phyloP scores from a whole-genome alignment of 2,113 vertebrate genomes.

The Pungitius pungitius region DNA sequence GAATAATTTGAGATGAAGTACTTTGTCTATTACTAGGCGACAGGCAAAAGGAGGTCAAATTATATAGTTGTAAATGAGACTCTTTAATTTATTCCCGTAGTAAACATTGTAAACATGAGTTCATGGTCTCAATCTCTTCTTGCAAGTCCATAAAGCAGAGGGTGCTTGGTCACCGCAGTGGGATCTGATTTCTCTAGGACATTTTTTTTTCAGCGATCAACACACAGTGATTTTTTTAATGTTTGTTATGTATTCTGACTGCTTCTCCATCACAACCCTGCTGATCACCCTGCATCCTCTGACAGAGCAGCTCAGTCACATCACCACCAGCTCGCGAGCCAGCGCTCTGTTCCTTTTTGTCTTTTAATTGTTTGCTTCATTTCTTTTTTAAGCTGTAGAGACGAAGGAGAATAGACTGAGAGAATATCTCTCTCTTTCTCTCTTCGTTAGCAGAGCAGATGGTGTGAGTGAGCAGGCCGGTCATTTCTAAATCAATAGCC shows the following conservation, averaged over 20 bases:
- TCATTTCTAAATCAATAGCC: conserved; percentile 71
- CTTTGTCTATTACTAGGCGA: no score
- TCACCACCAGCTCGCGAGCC: neutral
- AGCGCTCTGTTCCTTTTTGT: neutral
- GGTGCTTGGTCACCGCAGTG: no score
- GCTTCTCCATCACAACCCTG: neutral
- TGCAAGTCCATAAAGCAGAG: no score
- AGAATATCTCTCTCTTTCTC: conserved; percentile 19
- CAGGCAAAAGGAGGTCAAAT: no score
- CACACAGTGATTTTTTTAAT: neutral
- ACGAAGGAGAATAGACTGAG: conserved; percentile 4
- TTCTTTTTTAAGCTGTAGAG: conserved; percentile 2
- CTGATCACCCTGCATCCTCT: neutral
- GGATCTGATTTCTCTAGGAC: no score
- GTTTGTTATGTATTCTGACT: neutral
- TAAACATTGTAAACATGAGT: no score
- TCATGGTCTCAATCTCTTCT: no score
- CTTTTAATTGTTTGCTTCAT: neutral
- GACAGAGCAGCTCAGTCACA: neutral
- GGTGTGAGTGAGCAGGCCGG: conserved; percentile 63
- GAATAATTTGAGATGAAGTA: no score
- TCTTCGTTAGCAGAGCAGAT: conserved; percentile 67
- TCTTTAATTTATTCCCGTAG: no score
- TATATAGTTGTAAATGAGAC: no score
- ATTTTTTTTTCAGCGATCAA: no score